phyloP scores from a whole-genome alignment of 2,113 vertebrate species.

The Macquaria ambigua region DNA sequence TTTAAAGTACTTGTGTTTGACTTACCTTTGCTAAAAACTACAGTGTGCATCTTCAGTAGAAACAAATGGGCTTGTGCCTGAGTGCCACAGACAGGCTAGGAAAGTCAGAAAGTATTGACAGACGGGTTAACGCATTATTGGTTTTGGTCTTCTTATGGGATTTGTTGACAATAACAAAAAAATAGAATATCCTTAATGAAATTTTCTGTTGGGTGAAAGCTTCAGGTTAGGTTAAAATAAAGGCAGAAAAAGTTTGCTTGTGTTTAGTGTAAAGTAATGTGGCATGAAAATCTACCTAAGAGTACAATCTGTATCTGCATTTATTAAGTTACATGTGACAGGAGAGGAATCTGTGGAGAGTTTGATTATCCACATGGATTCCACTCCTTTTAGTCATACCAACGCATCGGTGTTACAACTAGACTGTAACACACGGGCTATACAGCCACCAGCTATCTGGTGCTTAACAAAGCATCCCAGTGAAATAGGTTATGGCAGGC shows the following conservation, averaged over 20 bases:
- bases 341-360: not conserved
- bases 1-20: not conserved
- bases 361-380: not conserved
- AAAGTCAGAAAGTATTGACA: not conserved
- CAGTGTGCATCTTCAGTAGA: not conserved
- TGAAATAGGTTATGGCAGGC: conserved; percentile 42
- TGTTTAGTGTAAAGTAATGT: not conserved
- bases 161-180: not conserved
- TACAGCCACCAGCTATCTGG: conserved; percentile 39
- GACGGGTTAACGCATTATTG: not conserved
- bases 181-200: too few species aligned
- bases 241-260: not conserved
- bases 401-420: not conserved
- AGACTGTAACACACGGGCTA: conserved; percentile 10
- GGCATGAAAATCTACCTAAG: not conserved
- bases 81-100: too few species aligned
- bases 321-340: not conserved
- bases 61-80: too few species aligned
- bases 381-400: not conserved
- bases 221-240: not conserved
- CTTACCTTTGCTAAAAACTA: not conserved
- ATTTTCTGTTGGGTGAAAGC: too few species aligned
- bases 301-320: not conserved
- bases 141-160: not conserved
- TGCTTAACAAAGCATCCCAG: conserved; percentile 44